Base-by-base conservation (phyloP, 2,113 vertebrate genomes). In the Chloebia gouldiae region DNA sequence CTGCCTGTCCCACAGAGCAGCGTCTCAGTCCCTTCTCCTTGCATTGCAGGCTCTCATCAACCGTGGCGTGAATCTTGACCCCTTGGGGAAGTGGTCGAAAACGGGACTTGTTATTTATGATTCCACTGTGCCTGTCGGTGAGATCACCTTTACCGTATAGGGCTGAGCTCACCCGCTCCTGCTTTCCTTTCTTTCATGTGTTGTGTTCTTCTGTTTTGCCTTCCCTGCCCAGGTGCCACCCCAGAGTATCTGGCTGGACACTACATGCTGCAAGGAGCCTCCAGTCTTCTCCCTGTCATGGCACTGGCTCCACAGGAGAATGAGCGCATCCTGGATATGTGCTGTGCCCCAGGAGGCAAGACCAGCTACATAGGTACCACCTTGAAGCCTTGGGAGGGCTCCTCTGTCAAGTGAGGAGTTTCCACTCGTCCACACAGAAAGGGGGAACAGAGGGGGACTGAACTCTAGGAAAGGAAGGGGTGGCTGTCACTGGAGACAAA, bases 201-300 rank as follows among this genome's bases (percentile, higher is more conserved):
- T 66, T 15, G 16, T 47, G 45, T 4, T 70, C 66, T 91, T 28
- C 71, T 72, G 50, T 44, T 57, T 33, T 72, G 16, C 15, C 30
- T 56, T 78, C 39, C 79, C 15, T 61, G 39, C 20, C 25, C 91
- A 99, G 99, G 99, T 88, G 99, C 99, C 28, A 99, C 99, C 16
- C 99, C 99, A 0, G 99, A 99, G 97, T 99, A 99, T 95, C 97
- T 99, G 90, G 98, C 99, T 9, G 99, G 99, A 56, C 99, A 99
- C 78, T 99, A 99, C 92, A 99, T 99, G 98, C 97, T 99, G 59
- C 99, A 99, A 50, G 99, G 99, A 71, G 99, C 99, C 18, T 99
- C 99, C 57, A 99, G 99, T 72, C 98, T 99, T 65, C 97, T 99
- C n/a, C 99, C 99, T 1, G 98, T 99, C 89, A 99, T 99, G 98